Evolutionary conservation across 2,888 invertebrate species (phyloP).

Genomic region (Dastarcus helophoroides): DNA sequence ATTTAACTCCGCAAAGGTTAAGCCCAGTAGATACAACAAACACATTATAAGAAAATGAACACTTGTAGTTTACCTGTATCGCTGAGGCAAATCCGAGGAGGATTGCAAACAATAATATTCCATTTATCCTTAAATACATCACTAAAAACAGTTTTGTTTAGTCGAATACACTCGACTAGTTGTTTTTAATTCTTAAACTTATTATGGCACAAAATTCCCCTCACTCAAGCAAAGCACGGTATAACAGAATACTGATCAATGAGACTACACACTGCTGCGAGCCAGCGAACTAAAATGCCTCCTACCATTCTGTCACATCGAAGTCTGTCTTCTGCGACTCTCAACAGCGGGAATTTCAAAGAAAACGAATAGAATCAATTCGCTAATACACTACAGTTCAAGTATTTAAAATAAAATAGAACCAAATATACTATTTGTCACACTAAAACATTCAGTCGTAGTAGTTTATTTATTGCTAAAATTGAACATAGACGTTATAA

Average conservation of each 20-base stretch:
- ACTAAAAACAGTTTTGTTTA: conserved; percentile 41
- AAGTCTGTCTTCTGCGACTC: too few species aligned
- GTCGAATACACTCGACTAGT: conserved; percentile 28
- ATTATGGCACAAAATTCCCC: conserved; percentile 34
- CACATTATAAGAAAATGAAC: conserved; percentile 17
- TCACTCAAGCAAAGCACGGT: conserved; percentile 20
- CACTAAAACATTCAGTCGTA: too few species aligned
- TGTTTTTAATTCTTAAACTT: conserved; percentile 28
- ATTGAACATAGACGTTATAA: too few species aligned
- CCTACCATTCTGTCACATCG: too few species aligned
- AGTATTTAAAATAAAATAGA: too few species aligned
- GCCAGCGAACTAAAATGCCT: too few species aligned
- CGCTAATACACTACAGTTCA: too few species aligned
- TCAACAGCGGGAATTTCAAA: too few species aligned
- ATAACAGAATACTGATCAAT: conserved; percentile 33
- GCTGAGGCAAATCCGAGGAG: conserved; percentile 62
- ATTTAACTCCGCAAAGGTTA: conserved; percentile 10
- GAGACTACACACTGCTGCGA: too few species aligned
- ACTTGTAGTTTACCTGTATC: conserved; percentile 55
- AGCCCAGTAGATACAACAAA: conserved; percentile 6
- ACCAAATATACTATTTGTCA: too few species aligned
- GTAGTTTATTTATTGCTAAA: too few species aligned
- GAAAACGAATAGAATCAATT: too few species aligned
- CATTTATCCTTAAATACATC: conserved; percentile 69
- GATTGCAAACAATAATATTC: conserved; percentile 61